A percentile compares a stretch with the other conserved stretches of the same genome.
Conservation (phyloP, 2,113 vertebrate genomes). For the Recurvirostra avosetta region DNA sequence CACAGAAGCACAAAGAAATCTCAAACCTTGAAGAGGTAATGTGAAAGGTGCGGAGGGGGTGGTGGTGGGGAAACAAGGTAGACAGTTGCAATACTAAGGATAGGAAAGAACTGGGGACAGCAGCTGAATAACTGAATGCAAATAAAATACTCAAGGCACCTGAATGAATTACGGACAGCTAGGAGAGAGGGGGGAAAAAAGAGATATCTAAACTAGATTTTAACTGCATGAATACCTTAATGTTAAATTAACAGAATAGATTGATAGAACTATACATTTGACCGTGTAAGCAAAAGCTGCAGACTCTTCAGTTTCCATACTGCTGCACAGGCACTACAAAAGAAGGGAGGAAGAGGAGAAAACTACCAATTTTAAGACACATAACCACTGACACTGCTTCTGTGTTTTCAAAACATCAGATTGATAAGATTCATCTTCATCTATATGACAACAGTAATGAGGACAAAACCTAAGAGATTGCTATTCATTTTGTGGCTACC, state of each 20-base stretch:
- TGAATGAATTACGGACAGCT: not conserved
- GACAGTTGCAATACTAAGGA: not conserved
- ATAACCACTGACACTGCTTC: not conserved
- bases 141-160: not conserved
- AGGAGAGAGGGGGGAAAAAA: rapidly evolving
- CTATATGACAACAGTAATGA: not conserved
- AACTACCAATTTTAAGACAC: not conserved
- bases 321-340: not conserved
- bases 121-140: not conserved
- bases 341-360: not conserved
- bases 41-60: not conserved
- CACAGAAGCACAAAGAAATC: not conserved
- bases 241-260: not conserved
- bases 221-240: not conserved
- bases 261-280: not conserved
- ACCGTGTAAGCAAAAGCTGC: not conserved
- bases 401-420: not conserved
- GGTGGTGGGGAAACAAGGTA: not conserved
- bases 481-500: not conserved
- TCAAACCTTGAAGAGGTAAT: not conserved
- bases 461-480: not conserved
- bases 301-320: not conserved
- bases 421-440: not conserved
- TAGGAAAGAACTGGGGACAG: not conserved
- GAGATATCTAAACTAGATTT: not conserved